Base-by-base conservation (phyloP, 2,113 vertebrate species). In the Thermophis baileyi region DNA sequence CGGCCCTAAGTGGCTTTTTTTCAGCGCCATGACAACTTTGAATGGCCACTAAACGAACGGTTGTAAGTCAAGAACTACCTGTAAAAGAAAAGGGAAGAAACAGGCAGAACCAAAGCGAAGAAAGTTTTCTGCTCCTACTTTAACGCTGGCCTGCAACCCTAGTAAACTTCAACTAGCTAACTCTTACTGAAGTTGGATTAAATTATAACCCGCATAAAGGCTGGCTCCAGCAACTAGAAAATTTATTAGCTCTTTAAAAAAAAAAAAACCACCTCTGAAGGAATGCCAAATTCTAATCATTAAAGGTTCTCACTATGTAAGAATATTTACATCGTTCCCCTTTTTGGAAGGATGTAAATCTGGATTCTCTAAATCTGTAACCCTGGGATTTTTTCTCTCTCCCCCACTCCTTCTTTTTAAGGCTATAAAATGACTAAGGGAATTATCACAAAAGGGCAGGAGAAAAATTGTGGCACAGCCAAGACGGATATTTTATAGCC, bases 201-300 rank as follows among this genome's bases (percentile, higher is more conserved):
- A 40, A 44, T 92, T 94, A 93, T 69, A 92, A 46, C 22, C 53
- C 69, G 22, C 20, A 89, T 49, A 25, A 94, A 94, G 91, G 30
- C 40, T 94, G 53, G 50, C 47, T 63, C 40, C 20, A 89, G 87
- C 89, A 85, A n/a, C 47, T 8, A 93, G 55, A 44, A 53, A 94
- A 89, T 30, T 4, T 30, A 55, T 3, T n/a, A 63, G 3, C 40
- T 54, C 74, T 91, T 9, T 25, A 30, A 30, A 30, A 60, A 35
- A 69, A 74, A 35, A 18, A 91, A n/a, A 6, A 20, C 40, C 10
- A 50, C 50, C 10, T 50, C 50, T 50, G 27, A 87, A 49, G 22
- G n/a, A 53, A 90, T 81, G 63, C 49, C 63, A n/a, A 90, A 74
- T 7, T 22, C 2, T 50, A 74, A 90, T 74, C 47, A 90, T 40